phyloP scores from a whole-genome alignment of 2,113 vertebrate species.

The Rhinolophus sinicus region DNA sequence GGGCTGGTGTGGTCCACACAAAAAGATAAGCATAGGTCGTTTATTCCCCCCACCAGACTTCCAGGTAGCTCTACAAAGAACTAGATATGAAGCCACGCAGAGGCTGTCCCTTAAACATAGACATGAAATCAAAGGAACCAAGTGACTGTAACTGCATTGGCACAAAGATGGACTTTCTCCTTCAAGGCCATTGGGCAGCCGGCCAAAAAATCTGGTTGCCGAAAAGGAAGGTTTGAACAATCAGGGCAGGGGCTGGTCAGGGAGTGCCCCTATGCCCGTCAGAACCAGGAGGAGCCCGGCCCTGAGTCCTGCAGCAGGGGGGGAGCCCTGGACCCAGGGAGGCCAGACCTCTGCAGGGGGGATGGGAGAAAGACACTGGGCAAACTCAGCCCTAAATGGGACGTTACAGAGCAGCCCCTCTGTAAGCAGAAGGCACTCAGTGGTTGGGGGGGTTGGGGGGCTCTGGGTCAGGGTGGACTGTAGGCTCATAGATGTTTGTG shows the following conservation, averaged over 20 bases:
- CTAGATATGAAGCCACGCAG: conserved; percentile 68
- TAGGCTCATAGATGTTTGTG: background rate
- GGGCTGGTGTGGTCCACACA: background rate
- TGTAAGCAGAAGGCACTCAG: conserved; percentile 6
- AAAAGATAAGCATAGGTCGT: background rate
- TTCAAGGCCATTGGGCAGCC: background rate
- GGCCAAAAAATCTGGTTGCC: background rate
- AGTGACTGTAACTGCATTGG: fast-evolving
- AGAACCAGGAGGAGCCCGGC: fast-evolving
- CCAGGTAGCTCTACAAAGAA: conserved; percentile 77
- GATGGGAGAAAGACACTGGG: background rate
- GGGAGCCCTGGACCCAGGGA: fast-evolving
- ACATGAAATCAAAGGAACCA: background rate
- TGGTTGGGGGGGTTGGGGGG: background rate
- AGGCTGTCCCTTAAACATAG: conserved; percentile 57
- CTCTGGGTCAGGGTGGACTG: background rate
- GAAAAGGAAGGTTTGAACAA: background rate
- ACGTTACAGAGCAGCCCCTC: fast-evolving
- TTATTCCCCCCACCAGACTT: conserved; percentile 61
- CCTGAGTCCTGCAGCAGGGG: background rate
- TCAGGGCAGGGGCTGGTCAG: fast-evolving
- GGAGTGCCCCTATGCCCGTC: background rate
- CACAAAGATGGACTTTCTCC: background rate
- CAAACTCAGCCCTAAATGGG: background rate
- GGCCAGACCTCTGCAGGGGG: background rate